These are phyloP conservation scores for Maconellicoccus hirsutus DNA, from an alignment of 1,140 invertebrate genomes.

Conservation along the genomic window DNA sequence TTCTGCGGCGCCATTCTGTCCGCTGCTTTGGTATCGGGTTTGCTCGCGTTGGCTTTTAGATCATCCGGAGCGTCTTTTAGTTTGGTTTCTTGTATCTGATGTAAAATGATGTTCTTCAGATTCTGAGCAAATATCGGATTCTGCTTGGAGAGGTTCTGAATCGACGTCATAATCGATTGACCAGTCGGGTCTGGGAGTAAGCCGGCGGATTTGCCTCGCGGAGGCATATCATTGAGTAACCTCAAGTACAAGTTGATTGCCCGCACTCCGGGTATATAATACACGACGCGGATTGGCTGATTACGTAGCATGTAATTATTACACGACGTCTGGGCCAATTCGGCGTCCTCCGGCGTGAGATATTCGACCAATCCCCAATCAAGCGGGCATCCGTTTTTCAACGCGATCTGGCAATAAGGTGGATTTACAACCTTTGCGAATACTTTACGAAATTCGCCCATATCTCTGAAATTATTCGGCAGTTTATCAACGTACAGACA, in stretches of 20 bases:
- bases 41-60: too few relatives aligned
- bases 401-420: constrained; percentile 49
- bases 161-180: constrained; percentile 38
- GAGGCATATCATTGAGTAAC: constrained; percentile 38
- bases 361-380: constrained; percentile 48
- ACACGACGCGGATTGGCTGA: constrained; percentile 40
- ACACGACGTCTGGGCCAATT: constrained; percentile 38
- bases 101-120: constrained; percentile 39
- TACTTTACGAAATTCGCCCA: constrained; percentile 42
- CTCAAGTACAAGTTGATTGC: constrained; percentile 45
- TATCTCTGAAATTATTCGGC: constrained; percentile 42
- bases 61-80: not conserved
- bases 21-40: not conserved
- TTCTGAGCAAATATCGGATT: constrained; percentile 43
- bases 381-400: constrained; percentile 42
- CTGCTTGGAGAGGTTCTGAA: constrained; percentile 40
- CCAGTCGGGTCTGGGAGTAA: constrained; percentile 39
- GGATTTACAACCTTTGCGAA: constrained; percentile 42
- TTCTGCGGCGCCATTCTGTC: not conserved
- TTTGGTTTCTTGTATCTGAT: constrained; percentile 29
- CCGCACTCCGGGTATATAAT: constrained; percentile 45
- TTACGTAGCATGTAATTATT: constrained; percentile 37
- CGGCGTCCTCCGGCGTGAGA: constrained; percentile 39
- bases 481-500: constrained; percentile 43
- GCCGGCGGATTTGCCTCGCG: constrained; percentile 33